Conservation (phyloP, 2,113 vertebrate genomes). For the Periophthalmodon schlosseri region DNA sequence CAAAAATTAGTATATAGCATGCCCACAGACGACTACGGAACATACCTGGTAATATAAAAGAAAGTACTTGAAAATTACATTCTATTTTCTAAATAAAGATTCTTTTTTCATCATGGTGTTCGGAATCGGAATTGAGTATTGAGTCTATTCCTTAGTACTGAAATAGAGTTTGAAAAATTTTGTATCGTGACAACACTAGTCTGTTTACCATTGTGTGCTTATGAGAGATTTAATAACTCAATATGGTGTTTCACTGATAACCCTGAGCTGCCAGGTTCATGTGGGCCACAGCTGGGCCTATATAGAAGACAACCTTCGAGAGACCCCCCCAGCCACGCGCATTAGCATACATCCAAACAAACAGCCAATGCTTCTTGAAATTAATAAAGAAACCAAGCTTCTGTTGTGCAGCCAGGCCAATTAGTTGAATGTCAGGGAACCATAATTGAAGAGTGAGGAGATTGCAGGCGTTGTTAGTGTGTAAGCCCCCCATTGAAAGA, state of each 20-base stretch:
- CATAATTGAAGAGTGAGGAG: conserved; percentile 96
- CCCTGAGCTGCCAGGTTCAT: conserved; percentile 70
- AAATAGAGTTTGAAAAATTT: too few relatives aligned
- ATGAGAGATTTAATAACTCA: conserved; percentile 72
- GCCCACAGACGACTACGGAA: too few relatives aligned
- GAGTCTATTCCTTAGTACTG: too few relatives aligned
- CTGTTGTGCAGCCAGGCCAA: conserved; percentile 93
- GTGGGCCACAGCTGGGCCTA: conserved; percentile 60
- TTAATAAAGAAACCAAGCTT: conserved; percentile 99
- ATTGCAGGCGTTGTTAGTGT: conserved; percentile 89
- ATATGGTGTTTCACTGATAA: conserved; percentile 79
- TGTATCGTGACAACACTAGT: neutral
- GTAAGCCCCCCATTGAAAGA: conserved; percentile 85
- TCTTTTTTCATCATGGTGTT: too few relatives aligned
- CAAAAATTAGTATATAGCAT: too few relatives aligned
- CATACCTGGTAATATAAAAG: too few relatives aligned
- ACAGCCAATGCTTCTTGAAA: conserved; percentile 78
- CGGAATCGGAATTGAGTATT: too few relatives aligned
- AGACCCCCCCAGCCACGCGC: conserved; percentile 50
- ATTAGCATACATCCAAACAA: conserved; percentile 91
- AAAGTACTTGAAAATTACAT: too few relatives aligned
- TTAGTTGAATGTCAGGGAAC: conserved; percentile 99
- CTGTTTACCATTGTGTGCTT: neutral
- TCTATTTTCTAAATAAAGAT: too few relatives aligned
- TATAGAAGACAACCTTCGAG: conserved; percentile 56